A percentile compares a stretch with the other conserved stretches of the same genome.
Evolutionary conservation across 2,888 invertebrate species (phyloP).

Genomic region (Drosophila hawaiiensis): DNA sequence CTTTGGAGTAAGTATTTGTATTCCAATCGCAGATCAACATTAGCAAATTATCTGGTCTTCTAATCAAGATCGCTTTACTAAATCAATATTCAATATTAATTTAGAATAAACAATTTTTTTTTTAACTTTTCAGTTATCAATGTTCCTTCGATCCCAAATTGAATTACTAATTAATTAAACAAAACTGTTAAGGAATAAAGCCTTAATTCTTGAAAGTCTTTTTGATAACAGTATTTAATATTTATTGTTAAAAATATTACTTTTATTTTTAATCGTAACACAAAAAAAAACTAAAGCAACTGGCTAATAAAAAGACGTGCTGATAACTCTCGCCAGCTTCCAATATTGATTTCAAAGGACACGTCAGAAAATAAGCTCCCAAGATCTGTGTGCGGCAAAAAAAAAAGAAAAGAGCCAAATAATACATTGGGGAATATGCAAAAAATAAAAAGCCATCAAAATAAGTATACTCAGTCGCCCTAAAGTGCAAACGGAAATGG

Average conservation of each 20-base stretch:
- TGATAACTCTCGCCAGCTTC: slow-evolving; percentile 3
- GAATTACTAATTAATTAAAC: not conserved
- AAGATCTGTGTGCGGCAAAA: slow-evolving; percentile 26
- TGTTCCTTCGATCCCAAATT: not conserved
- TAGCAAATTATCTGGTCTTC: not conserved
- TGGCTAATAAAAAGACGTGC: slow-evolving; percentile 4
- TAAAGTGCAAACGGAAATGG: slow-evolving; percentile 75
- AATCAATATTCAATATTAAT: not conserved
- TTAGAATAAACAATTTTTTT: not conserved
- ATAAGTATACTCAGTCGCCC: slow-evolving; percentile 21
- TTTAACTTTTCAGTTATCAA: not conserved
- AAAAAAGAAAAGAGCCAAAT: slow-evolving; percentile 19
- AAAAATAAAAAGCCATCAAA: slow-evolving; percentile 37
- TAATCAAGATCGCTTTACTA: not conserved
- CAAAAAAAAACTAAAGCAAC: slow-evolving; percentile 8
- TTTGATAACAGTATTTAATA: not conserved
- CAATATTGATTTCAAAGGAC: slow-evolving; percentile 55
- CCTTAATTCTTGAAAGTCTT: not conserved
- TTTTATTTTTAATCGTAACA: slow-evolving; percentile 9
- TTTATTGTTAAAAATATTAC: not conserved
- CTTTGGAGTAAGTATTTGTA: not conserved
- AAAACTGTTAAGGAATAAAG: not conserved
- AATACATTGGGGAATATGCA: slow-evolving; percentile 75
- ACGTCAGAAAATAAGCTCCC: slow-evolving; percentile 49
- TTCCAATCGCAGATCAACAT: not conserved